A percentile compares a stretch with the other conserved stretches of the same genome.
Evolutionary conservation across 2,113 vertebrate genomes (phyloP).

Genomic region (Puffinus mauretanicus): DNA sequence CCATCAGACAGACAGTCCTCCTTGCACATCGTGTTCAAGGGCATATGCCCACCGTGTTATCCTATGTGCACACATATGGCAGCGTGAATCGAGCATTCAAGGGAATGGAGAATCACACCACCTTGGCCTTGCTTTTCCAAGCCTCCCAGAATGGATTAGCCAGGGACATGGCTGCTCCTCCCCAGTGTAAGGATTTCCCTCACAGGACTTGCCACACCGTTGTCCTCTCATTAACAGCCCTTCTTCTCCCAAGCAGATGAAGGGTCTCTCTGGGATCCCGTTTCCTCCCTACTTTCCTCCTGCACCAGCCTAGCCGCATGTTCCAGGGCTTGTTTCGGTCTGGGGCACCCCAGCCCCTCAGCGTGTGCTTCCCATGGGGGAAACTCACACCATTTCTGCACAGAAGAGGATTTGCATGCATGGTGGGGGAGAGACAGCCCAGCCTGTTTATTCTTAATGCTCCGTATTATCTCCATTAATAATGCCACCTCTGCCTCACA

Average conservation of each 20-base stretch:
- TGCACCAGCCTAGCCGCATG: background rate
- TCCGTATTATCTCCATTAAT: constrained; percentile 67
- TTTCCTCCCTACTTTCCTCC: background rate
- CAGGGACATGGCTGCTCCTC: background rate
- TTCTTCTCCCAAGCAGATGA: background rate
- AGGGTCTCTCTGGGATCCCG: background rate
- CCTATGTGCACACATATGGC: accelerated
- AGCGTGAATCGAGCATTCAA: accelerated
- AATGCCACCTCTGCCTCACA: constrained; percentile 66
- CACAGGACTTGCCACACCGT: background rate
- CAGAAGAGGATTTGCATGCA: constrained; percentile 42
- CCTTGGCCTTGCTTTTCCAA: background rate
- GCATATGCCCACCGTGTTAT: accelerated
- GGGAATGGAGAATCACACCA: background rate
- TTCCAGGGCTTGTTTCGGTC: background rate
- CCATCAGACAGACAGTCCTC: background rate
- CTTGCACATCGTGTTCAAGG: background rate
- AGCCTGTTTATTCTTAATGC: constrained; percentile 66
- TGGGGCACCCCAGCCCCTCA: background rate
- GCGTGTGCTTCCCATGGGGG: background rate
- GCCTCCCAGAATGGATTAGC: background rate
- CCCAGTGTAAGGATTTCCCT: background rate
- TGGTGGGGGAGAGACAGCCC: background rate
- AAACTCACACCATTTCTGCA: background rate
- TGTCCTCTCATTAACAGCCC: background rate